These are phyloP conservation scores for Eupithecia vulgata DNA, from an alignment of 2,888 invertebrate genomes.

Conservation along the genomic window DNA sequence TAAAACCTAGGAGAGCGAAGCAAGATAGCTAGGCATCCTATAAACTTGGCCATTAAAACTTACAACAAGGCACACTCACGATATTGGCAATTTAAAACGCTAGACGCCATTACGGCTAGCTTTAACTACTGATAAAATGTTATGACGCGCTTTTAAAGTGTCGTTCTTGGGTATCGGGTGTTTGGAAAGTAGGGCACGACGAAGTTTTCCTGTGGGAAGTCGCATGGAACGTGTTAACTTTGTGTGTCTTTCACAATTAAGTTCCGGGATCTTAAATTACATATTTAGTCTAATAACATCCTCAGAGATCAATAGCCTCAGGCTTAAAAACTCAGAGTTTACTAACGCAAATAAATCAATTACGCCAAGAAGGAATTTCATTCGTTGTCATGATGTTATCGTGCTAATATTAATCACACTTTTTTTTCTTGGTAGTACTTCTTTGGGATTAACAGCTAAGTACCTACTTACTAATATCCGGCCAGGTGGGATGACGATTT, in stretches of 20 bases:
- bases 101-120: conserved; percentile 50
- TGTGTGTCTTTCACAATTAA: not conserved
- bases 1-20: not conserved
- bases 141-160: conserved; percentile 45
- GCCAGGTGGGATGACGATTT: no score
- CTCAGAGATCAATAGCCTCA: not conserved
- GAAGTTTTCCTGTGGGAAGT: conserved; percentile 13
- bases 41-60: conserved; percentile 45
- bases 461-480: no score
- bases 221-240: not conserved
- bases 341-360: not conserved
- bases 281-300: not conserved
- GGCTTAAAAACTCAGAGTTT: not conserved
- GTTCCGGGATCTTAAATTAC: not conserved
- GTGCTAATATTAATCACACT: not conserved
- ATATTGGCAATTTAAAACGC: conserved; percentile 65
- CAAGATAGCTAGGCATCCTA: not conserved
- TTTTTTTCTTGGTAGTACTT: no score
- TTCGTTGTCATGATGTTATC: no score
- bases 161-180: conserved; percentile 31
- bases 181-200: conserved; percentile 25
- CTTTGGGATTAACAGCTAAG: no score
- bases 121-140: conserved; percentile 56
- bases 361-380: not conserved
- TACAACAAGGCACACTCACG: conserved; percentile 51